Percentiles rank a stretch among this genome's conserved stretches.
Conservation (phyloP, 2,888 invertebrate genomes). For the Temnothorax unifasciatus region DNA sequence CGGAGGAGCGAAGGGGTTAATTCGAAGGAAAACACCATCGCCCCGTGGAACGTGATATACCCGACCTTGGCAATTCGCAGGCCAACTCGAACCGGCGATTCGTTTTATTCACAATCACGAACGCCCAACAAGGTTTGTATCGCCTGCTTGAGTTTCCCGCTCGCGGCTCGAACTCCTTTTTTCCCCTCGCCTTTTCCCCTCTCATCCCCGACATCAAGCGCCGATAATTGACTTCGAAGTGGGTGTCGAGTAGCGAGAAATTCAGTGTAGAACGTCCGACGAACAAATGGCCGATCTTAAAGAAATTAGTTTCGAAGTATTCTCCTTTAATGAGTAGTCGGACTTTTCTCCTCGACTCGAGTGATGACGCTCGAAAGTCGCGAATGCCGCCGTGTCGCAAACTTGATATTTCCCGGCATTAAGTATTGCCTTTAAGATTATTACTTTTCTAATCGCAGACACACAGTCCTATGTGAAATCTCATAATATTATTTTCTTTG, state of each 20-base stretch:
- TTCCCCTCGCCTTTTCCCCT: not conserved
- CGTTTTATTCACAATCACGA: slow-evolving; percentile 80
- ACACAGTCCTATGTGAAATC: not conserved
- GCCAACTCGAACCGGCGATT: slow-evolving; percentile 76
- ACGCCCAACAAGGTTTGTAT: slow-evolving; percentile 79
- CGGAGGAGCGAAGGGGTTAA: slow-evolving; percentile 61
- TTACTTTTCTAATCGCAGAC: not conserved
- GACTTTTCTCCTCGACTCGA: slow-evolving; percentile 19
- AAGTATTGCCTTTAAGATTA: not conserved
- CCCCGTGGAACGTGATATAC: slow-evolving; percentile 76
- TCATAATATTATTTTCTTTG: not conserved
- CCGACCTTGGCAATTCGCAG: slow-evolving; percentile 67
- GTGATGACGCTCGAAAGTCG: slow-evolving; percentile 17
- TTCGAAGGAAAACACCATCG: slow-evolving; percentile 75
- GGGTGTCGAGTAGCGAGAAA: slow-evolving; percentile 40
- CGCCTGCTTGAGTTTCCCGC: slow-evolving; percentile 51
- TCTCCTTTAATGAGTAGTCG: slow-evolving; percentile 35
- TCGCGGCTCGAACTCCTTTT: slow-evolving; percentile 44
- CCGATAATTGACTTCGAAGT: slow-evolving; percentile 50
- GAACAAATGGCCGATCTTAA: slow-evolving; percentile 40
- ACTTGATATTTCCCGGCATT: slow-evolving; percentile 5
- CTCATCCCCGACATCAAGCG: slow-evolving; percentile 27
- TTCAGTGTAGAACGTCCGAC: slow-evolving; percentile 18
- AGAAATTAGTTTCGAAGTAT: slow-evolving; percentile 53
- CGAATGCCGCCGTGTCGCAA: not conserved